Percentiles rank a stretch among this genome's conserved stretches.
phyloP scores from a whole-genome alignment of 2,888 invertebrate genomes.

The Sipunculus nudus region DNA sequence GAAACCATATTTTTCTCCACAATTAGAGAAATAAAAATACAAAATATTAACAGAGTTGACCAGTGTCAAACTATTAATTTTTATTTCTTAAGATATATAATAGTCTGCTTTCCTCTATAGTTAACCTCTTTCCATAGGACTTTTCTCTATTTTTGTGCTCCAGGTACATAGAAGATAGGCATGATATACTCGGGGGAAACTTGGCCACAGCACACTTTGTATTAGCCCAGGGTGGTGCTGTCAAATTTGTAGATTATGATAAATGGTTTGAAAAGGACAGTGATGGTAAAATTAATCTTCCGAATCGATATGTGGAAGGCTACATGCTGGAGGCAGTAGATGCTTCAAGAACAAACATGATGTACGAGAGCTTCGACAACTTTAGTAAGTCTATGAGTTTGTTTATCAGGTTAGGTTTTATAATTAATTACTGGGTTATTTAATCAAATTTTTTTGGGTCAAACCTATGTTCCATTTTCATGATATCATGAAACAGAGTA shows the following conservation, averaged over 20 bases:
- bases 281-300: conserved; percentile 70
- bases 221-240: conserved; percentile 77
- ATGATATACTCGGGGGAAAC: conserved; percentile 74
- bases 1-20: too few species aligned
- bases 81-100: too few species aligned
- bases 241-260: conserved; percentile 72
- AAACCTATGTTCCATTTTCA: too few species aligned
- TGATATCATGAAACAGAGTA: too few species aligned
- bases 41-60: too few species aligned
- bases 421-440: too few species aligned
- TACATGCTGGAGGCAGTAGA: conserved; percentile 83
- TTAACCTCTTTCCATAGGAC: neutral
- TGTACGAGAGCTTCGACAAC: conserved; percentile 85
- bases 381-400: conserved; percentile 70
- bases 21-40: too few species aligned
- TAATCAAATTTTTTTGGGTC: too few species aligned
- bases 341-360: conserved; percentile 76
- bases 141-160: neutral
- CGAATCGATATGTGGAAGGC: conserved; percentile 70
- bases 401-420: too few species aligned
- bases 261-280: conserved; percentile 71
- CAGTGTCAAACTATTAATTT: too few species aligned
- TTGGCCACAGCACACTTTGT: conserved; percentile 89
- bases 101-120: neutral
- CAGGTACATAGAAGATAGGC: conserved; percentile 45